Evolutionary conservation across 2,113 vertebrate genomes (phyloP).

Genomic region (Halichoeres trimaculatus): DNA sequence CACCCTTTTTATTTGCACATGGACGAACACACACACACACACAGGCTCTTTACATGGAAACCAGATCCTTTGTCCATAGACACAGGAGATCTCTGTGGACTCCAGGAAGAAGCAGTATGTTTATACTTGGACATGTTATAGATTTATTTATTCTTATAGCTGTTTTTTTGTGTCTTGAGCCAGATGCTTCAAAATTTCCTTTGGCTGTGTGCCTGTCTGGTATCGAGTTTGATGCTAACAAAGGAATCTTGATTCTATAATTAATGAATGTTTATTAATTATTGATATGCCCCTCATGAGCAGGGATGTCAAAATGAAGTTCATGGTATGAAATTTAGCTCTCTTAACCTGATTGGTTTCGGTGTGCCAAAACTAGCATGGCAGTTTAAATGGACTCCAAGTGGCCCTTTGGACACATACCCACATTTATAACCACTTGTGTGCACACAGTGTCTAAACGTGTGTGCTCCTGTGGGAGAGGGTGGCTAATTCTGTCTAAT

Average conservation of each 20-base stretch:
- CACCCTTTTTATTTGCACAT: not conserved
- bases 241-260: not conserved
- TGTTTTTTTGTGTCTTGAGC: no score
- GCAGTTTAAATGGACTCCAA: slow-evolving; percentile 14
- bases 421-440: slow-evolving; percentile 31
- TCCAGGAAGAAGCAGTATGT: no score
- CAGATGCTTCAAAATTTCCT: no score
- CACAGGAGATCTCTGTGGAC: no score
- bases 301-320: slow-evolving; percentile 22
- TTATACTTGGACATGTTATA: no score
- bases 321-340: slow-evolving; percentile 25
- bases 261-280: slow-evolving; percentile 42
- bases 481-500: slow-evolving; percentile 81
- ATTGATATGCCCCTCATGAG: slow-evolving; percentile 31
- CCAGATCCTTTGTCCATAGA: slow-evolving; percentile 9
- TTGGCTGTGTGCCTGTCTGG: no score
- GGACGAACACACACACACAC: not conserved
- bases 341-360: slow-evolving; percentile 23
- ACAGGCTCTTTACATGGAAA: slow-evolving; percentile 14
- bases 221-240: no score
- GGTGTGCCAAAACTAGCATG: not conserved
- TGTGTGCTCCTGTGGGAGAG: slow-evolving; percentile 69
- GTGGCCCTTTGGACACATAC: slow-evolving; percentile 7
- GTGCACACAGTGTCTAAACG: slow-evolving; percentile 52
- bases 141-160: no score